Evolutionary conservation across 2,797 vertebrate species (phyloP), one percentile per base, ranked within the genome.

Genomic region (Chelmon rostratus): DNA sequence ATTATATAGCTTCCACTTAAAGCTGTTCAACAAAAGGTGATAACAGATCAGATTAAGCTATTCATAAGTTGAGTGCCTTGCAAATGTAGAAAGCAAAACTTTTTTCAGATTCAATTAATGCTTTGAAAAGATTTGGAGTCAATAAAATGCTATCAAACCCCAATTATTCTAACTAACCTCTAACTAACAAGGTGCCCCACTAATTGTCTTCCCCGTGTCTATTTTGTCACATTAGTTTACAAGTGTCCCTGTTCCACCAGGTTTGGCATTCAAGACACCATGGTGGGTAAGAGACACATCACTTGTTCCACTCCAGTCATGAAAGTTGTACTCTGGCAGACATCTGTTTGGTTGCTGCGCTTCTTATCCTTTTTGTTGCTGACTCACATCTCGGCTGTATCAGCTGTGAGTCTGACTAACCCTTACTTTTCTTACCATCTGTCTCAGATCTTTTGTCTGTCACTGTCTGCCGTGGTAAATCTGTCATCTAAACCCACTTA

Each of bases 401-500:
- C 67, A 71, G 64, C 73, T 69, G 35, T 12, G 65, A 81, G 69
- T 71, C 44, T 80, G 81, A 74, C 73, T 78, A 65, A 73, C 42
- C 71, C 44, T 46, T 57, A 79, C 59, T 76, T 78, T 66, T 67
- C 46, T 58, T 28, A 16, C 66, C n/a, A 6, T 68, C 78, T 76
- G 67, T 38, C 61, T 84, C 70, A 78, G 78, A 82, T 81, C 64
- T 76, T 71, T 59, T 73, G 57, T 46, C 78, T 83, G 73, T 84
- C 81, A 61, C 68, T 74, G 71, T 67, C 69, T 84, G 82, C 47
- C 57, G 62, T 8, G 3, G 65, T 50, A 78, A 68, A 78, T 79
- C 78, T 86, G 76, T 81, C 78, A 84, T 85, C 78, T 74, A 74
- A 61, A 81, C 74, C 68, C 59, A 84, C 50, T 67, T 40, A 73